phyloP scores from a whole-genome alignment of 1,140 invertebrate genomes.

The Dufourea novaeangliae region DNA sequence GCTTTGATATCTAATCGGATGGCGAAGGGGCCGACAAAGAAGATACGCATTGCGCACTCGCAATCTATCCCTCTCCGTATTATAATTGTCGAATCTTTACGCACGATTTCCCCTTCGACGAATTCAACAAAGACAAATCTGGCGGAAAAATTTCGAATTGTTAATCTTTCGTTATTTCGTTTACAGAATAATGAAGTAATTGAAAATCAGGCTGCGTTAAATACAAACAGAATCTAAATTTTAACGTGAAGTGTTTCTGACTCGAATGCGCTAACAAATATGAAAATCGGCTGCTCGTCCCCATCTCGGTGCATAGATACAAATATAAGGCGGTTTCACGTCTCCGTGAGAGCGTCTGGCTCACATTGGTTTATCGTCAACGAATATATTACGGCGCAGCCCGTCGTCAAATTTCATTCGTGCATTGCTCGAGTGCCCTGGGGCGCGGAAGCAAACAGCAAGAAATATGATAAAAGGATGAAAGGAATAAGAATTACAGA shows the following conservation, averaged over 20 bases:
- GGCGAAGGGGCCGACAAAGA: slow-evolving; percentile 52
- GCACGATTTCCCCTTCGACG: neutral
- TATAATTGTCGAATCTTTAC: slow-evolving; percentile 34
- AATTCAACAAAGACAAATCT: neutral
- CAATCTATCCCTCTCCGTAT: slow-evolving; percentile 35
- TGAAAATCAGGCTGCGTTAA: neutral
- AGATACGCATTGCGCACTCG: slow-evolving; percentile 66
- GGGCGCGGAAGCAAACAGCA: slow-evolving; percentile 13
- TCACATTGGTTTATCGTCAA: slow-evolving; percentile 13
- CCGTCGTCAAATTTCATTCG: slow-evolving; percentile 41
- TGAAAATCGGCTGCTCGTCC: neutral
- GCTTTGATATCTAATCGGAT: slow-evolving; percentile 53
- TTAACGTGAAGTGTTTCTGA: neutral
- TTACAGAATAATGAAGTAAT: too few relatives aligned
- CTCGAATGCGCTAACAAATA: neutral
- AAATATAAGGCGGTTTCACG: neutral
- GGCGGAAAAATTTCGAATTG: neutral
- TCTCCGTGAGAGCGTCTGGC: neutral
- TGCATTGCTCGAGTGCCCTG: slow-evolving; percentile 23
- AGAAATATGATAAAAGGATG: slow-evolving; percentile 19
- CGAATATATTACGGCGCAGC: slow-evolving; percentile 19
- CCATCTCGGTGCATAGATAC: too few relatives aligned
- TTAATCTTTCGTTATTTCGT: too few relatives aligned
- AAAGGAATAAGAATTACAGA: slow-evolving; percentile 26
- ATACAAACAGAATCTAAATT: neutral